phyloP scores from a whole-genome alignment of 2,888 invertebrate genomes.

The Ochropacha duplaris region DNA sequence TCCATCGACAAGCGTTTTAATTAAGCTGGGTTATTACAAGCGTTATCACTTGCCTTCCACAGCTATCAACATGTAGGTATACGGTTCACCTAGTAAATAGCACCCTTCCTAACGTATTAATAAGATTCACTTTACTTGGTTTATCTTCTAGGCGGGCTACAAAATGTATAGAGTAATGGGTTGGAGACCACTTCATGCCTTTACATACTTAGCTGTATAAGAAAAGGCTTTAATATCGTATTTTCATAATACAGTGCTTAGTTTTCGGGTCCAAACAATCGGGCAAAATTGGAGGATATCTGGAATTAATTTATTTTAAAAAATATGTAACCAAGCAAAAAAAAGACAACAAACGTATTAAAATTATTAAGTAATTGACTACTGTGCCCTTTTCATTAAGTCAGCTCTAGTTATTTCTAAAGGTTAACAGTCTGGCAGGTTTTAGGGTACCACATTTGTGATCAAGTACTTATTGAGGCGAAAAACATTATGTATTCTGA shows the following conservation, averaged over 20 bases:
- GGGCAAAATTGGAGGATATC: too few species aligned
- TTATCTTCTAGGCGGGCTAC: constrained; percentile 23
- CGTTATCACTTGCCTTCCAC: constrained; percentile 33
- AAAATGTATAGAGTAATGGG: constrained; percentile 10
- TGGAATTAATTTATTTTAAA: too few species aligned
- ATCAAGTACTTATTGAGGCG: too few species aligned
- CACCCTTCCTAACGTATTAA: constrained; percentile 31
- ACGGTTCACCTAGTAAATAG: constrained; percentile 28
- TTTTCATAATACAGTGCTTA: too few species aligned
- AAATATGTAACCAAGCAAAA: too few species aligned
- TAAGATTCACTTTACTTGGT: constrained; percentile 31
- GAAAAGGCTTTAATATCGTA: too few species aligned
- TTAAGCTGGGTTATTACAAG: constrained; percentile 50
- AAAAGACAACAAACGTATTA: too few species aligned
- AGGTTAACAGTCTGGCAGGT: not conserved
- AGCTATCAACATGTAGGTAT: constrained; percentile 22
- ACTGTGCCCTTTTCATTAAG: not conserved
- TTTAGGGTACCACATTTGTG: not conserved
- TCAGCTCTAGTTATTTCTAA: not conserved
- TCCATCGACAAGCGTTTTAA: constrained; percentile 52
- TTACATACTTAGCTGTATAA: not conserved
- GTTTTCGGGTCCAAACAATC: too few species aligned
- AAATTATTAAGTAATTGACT: too few species aligned
- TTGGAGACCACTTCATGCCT: not conserved
- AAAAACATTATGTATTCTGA: too few species aligned